A percentile compares a stretch with the other conserved stretches of the same genome.
Evolutionary conservation across 2,888 invertebrate species (phyloP).

Genomic region (Campoletis raptor): DNA sequence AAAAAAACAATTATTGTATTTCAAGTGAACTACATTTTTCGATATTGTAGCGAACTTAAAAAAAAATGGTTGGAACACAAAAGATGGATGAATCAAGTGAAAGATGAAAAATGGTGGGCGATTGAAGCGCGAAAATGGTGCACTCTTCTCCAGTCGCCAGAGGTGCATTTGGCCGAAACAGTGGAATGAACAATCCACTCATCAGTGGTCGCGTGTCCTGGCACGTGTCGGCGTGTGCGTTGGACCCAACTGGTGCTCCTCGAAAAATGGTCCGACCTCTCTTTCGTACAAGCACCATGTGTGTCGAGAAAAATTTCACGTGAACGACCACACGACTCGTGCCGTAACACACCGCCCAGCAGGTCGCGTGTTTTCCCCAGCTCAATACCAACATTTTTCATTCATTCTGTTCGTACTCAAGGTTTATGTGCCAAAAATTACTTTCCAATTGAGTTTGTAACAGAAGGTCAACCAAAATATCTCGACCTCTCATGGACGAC

Average conservation of each 20-base stretch:
- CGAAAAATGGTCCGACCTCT: constrained; percentile 77
- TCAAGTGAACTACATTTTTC: background rate
- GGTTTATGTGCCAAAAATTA: constrained; percentile 55
- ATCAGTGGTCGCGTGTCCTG: constrained; percentile 80
- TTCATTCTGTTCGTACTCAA: constrained; percentile 30
- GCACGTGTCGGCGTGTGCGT: constrained; percentile 83
- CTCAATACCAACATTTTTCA: constrained; percentile 45
- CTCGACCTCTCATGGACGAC: background rate
- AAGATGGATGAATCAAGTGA: constrained; percentile 16
- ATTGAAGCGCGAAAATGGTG: constrained; percentile 40
- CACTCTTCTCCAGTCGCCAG: constrained; percentile 36
- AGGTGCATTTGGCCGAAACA: constrained; percentile 72
- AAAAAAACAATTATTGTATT: background rate
- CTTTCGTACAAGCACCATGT: constrained; percentile 75
- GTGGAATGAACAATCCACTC: constrained; percentile 84
- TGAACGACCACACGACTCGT: constrained; percentile 62
- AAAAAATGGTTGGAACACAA: background rate
- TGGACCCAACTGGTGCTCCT: constrained; percentile 81
- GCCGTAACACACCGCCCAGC: constrained; percentile 52
- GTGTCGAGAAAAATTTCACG: constrained; percentile 40
- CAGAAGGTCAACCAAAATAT: constrained; percentile 12
- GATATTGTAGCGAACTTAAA: background rate
- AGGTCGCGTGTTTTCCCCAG: constrained; percentile 57
- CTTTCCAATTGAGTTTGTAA: constrained; percentile 47
- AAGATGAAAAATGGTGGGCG: constrained; percentile 66